phyloP scores from a whole-genome alignment of 2,113 vertebrate species.

The Psittacus erithacus region DNA sequence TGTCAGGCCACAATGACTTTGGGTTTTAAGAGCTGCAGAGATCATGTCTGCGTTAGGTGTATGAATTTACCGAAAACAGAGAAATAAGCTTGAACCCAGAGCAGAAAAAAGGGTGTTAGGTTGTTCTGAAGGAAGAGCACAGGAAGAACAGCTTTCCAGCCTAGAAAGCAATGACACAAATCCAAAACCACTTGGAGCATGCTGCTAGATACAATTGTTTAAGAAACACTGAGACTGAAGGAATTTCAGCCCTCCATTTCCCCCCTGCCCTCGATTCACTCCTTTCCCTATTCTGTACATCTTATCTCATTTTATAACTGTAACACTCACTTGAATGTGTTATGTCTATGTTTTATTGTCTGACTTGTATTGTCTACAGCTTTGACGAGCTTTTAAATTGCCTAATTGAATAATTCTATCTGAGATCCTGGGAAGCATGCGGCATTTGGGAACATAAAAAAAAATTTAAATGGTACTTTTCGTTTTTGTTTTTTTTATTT shows the following conservation, averaged over 20 bases:
- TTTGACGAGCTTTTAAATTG: not conserved
- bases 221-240: not conserved
- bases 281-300: not conserved
- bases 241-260: not conserved
- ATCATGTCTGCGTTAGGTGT: not conserved
- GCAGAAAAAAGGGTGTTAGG: not conserved
- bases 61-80: not conserved
- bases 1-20: not conserved
- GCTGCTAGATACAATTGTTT: not conserved
- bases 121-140: not conserved
- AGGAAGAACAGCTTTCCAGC: not conserved
- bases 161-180: not conserved
- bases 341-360: slow-evolving; percentile 21
- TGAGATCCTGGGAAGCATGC: not conserved
- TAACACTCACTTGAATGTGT: not conserved
- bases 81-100: not conserved
- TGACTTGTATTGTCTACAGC: slow-evolving; percentile 12
- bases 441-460: not conserved
- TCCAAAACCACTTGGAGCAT: not conserved
- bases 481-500: not conserved
- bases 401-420: not conserved
- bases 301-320: not conserved
- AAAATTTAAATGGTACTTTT: not conserved
- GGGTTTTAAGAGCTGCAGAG: not conserved
- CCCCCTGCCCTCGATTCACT: not conserved